Evolutionary conservation across 23 tunicate genomes (phyloP).

Genomic region (Halocynthia aurantium): DNA sequence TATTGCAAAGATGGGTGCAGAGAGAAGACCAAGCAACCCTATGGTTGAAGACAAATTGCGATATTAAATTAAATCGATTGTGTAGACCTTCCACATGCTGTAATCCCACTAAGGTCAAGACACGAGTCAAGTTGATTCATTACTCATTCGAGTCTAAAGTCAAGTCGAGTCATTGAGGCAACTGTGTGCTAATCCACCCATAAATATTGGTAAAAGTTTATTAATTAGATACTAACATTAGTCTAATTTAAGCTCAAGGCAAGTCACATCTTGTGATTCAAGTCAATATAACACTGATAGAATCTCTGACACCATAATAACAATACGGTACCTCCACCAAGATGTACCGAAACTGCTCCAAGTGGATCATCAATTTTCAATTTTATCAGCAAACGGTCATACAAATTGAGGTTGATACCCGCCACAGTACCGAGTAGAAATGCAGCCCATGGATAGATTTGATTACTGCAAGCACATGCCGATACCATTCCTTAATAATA

Average conservation of each 20-base stretch:
- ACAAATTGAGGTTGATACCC: slow-evolving; percentile 32
- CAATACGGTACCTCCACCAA: slow-evolving; percentile 38
- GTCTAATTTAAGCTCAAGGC: too few species aligned
- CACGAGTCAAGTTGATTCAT: too few species aligned
- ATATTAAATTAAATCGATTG: not conserved
- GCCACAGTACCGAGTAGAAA: slow-evolving; percentile 67
- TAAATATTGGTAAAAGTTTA: too few species aligned
- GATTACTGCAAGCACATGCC: slow-evolving; percentile 72
- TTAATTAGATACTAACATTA: too few species aligned
- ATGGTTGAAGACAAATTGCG: not conserved
- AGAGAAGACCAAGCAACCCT: slow-evolving; percentile 48
- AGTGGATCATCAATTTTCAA: slow-evolving; percentile 80
- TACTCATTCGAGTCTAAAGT: too few species aligned
- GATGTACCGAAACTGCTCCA: slow-evolving; percentile 84
- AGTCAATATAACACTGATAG: too few species aligned
- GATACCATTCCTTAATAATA: slow-evolving; percentile 81
- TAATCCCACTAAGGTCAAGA: too few species aligned
- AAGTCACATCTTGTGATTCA: too few species aligned
- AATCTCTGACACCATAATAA: not conserved
- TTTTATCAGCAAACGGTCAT: slow-evolving; percentile 29
- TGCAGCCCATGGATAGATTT: slow-evolving; percentile 74
- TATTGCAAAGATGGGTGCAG: slow-evolving; percentile 58
- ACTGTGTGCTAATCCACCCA: too few species aligned
- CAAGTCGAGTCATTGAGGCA: too few species aligned
- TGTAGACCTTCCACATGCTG: too few species aligned